Evolutionary conservation across 2,113 vertebrate genomes (phyloP), one percentile per base, ranked within the genome.

Genomic region (Nycticryphes semicollaris): DNA sequence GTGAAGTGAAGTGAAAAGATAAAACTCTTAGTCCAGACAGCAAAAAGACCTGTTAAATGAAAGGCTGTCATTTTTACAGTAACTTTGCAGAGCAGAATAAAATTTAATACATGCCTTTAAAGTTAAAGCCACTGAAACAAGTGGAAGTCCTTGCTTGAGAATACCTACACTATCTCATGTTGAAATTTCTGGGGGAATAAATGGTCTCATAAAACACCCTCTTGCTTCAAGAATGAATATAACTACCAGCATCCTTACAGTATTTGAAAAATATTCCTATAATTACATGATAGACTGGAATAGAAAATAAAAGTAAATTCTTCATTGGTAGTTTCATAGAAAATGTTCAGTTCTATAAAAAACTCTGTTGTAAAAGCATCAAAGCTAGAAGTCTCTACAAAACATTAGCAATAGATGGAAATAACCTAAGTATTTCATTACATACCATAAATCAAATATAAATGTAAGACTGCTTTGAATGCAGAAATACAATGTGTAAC

Each of bases 241-340:
- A 94, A 89, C 74, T 69, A 93, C 39, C n/a, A 70, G 74, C 56
- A 88, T 50, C 63, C 79, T 90, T 92, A 87, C 56, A 92, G 43
- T 21, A 20, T 90, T 95, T 94, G 62, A 94, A 94, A 96, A 91
- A 92, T 74, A 80, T 14, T 89, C 51, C 90, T 85, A 83, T 93
- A 95, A 95, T 93, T 27, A 87, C 47, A 56, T 23, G 54, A 92
- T 22, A 89, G 51, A 89, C 0, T 8, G 74, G 95, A 90, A 93
- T 15, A 82, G 74, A 90, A 82, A 94, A 84, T 76, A 89, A 85
- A 87, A 89, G 67, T 64, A 77, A 79, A 72, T 43, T 51, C 25
- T 73, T 54, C 63, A 77, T 59, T 84, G 24, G n/a, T 86, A n/a
- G 56, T 69, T 93, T 93, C 84, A 92, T 78, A 84, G 78, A 92